Evolutionary conservation across 2,113 vertebrate species (phyloP), one percentile per base, ranked within the genome.

Genomic region (Anoplopoma fimbria): DNA sequence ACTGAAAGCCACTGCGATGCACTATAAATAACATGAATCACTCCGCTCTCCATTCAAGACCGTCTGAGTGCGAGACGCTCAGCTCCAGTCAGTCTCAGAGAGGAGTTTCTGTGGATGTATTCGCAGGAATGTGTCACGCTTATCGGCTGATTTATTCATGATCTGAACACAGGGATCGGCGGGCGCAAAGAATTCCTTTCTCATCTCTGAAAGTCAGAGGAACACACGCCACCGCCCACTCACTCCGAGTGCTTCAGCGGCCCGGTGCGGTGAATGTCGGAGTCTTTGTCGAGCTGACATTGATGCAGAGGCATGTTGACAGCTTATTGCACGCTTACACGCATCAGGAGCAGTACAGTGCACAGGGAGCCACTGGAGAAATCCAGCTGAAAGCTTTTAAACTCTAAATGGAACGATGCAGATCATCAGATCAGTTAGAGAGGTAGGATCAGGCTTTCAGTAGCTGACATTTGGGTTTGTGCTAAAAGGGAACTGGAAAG

Each of bases 101-200:
- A n/a, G 51, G 67, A 69, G 68, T 31, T 81, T 61, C 38, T 29
- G 53, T 36, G 9, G 61, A 73, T 25, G 69, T 51, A 2, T 67
- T 70, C 6, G 6, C 7, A 60, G 65, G 81, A 75, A 49, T 2
- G 57, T 49, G 78, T 77, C 85, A 67, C 2, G 9, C 67, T 75
- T 29, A 0, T 10, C 4, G 1, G 55, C 25, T 77, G 77, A 90
- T 83, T 83, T 80, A 86, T 86, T 86, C 80, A 74, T 53, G 57
- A 77, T 80, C 36, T 47, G 55, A 81, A 57, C 83, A 12, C 74
- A 60, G 76, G 74, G 45, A 60, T 33, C 5, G 47, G 47, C n/a
- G 47, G 34, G 49, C 9, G 13, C 65, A 33, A 4, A 1, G 5
- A 72, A 79, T 73, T 62, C 4, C 17, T 69, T 60, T 81, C 70